Conservation (phyloP, 2,888 invertebrate genomes). For the Phrixothrix hirtus region DNA sequence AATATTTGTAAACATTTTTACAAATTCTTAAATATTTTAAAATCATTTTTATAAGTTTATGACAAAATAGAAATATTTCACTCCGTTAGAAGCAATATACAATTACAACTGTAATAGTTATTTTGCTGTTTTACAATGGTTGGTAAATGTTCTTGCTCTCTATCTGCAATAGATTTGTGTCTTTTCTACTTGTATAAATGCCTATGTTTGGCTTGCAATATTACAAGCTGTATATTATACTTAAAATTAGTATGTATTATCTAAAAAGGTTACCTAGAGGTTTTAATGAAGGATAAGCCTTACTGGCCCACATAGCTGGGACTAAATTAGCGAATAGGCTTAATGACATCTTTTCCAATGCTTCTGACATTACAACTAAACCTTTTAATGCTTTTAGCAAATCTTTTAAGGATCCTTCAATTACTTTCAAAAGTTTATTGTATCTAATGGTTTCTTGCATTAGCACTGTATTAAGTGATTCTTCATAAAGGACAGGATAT, state of each 20-base stretch:
- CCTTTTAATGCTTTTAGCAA: constrained; percentile 75
- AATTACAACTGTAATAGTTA: too few relatives aligned
- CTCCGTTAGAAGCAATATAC: too few relatives aligned
- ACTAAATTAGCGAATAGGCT: constrained; percentile 70
- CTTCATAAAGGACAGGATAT: constrained; percentile 83
- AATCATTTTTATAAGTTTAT: too few relatives aligned
- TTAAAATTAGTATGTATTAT: background rate
- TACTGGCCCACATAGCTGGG: constrained; percentile 71
- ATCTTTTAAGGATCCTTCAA: constrained; percentile 63
- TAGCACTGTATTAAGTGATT: constrained; percentile 87
- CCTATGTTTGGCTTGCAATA: too few relatives aligned
- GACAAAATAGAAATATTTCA: too few relatives aligned
- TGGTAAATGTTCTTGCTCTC: too few relatives aligned
- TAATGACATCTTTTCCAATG: constrained; percentile 69
- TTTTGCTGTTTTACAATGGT: too few relatives aligned
- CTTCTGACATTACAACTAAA: constrained; percentile 77
- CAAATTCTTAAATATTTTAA: too few relatives aligned
- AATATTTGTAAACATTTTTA: too few relatives aligned
- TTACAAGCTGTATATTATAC: too few relatives aligned
- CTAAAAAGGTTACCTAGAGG: constrained; percentile 62
- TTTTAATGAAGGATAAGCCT: constrained; percentile 71
- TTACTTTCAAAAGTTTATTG: constrained; percentile 66
- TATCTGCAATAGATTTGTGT: too few relatives aligned
- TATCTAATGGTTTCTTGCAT: constrained; percentile 84
- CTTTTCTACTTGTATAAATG: too few relatives aligned